These are phyloP conservation scores for Mormoops blainvillei DNA, from an alignment of 2,113 vertebrate species.

Conservation along the genomic window DNA sequence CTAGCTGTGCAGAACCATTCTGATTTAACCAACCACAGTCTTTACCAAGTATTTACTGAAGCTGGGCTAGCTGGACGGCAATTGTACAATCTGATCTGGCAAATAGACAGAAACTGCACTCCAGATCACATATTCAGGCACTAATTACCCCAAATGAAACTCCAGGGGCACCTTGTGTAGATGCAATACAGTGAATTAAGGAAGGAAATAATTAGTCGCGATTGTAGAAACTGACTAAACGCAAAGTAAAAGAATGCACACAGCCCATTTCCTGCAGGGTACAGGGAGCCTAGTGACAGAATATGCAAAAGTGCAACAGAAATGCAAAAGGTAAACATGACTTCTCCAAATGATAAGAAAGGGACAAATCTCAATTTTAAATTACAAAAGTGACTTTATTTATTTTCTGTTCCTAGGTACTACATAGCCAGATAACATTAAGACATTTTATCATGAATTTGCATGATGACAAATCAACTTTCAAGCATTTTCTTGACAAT, in stretches of 20 bases:
- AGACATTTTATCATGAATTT: slow-evolving; percentile 66
- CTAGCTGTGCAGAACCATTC: neutral
- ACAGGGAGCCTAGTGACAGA: neutral
- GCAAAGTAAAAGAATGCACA: neutral
- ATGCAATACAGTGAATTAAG: slow-evolving; percentile 48
- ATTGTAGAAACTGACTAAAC: slow-evolving; percentile 41
- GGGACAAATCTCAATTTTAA: slow-evolving; percentile 20
- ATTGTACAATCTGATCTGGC: slow-evolving; percentile 42
- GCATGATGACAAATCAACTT: slow-evolving; percentile 59
- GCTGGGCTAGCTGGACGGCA: neutral
- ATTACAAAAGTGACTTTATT: slow-evolving; percentile 82
- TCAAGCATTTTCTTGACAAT: slow-evolving; percentile 71
- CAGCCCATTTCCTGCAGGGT: neutral
- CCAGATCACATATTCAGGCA: slow-evolving; percentile 30
- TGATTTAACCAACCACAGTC: neutral
- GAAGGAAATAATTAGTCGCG: slow-evolving; percentile 68
- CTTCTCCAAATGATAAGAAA: neutral
- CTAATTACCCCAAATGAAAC: slow-evolving; percentile 60
- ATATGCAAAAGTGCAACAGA: neutral
- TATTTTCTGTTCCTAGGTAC: slow-evolving; percentile 58
- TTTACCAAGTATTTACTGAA: neutral
- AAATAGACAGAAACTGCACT: slow-evolving; percentile 1
- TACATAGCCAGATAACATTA: slow-evolving; percentile 63
- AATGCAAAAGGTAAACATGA: neutral
- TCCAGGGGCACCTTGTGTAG: slow-evolving; percentile 53